Base-by-base conservation (phyloP, 1,140 invertebrate genomes). In the Drosophila repleta region DNA sequence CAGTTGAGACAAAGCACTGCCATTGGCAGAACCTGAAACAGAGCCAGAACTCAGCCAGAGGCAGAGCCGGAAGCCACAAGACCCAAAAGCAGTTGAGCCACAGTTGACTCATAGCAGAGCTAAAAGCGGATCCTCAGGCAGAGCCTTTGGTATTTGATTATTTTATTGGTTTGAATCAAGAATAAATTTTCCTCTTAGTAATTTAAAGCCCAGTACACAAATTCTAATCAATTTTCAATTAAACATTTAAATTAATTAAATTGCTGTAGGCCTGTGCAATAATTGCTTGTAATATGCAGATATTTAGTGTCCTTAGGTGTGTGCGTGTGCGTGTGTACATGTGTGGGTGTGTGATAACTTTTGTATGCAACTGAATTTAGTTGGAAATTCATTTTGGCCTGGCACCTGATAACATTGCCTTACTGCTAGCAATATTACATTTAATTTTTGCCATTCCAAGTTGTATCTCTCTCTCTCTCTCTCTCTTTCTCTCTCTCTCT, bases 381-480 rank as follows among this genome's bases (percentile, higher is more conserved):
- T 5, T 4, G 4, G 56, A 46, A 58, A 46, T 32, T n/a, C 26
- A n/a, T 3, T 21, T 60, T 32, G 45, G 8, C 35, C 17, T n/a
- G 39, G 21, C 13, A 45, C 24, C 18, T 53, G 39, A 53, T 46
- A 48, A 57, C 41, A 32, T 68, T 62, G 57, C 18, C 26, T 46
- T n/a, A 48, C 15, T 63, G 17, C 48, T 57, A 17, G 43, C 43
- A 53, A 79, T 53, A 60, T 64, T 61, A 55, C 68, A 61, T 80
- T 68, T 66, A 70, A 74, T 79, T 70, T 58, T 68, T 60, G 58
- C 37, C 15, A 53, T 53, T 39, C 46, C 4, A 48, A 35, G 20
- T 21, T 49, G 29, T 55, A 72, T 35, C 48, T 74, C 46, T 57
- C 11, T 45, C 7, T 41, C 18, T 15, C 26, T 35, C 13, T 29